Evolutionary conservation across 2,113 vertebrate species (phyloP), one percentile per base, ranked within the genome.

Genomic region (Zosterops hypoxanthus): DNA sequence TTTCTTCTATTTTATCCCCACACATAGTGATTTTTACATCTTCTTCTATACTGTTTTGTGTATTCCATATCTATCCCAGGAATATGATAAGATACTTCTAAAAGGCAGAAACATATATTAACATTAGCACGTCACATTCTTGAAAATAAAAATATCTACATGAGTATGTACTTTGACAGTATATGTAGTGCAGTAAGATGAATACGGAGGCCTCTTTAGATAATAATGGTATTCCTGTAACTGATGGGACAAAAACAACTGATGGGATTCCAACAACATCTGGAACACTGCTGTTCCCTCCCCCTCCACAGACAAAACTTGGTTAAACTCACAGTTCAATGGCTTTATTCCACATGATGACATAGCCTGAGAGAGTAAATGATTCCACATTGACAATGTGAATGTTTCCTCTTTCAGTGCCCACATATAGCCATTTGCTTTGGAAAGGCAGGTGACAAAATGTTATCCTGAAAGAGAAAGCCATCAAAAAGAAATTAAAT

Each of bases 261-360:
- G 55, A 57, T 25, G n/a, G 56, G 13, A 57, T 57, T 57, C 39
- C 57, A 84, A 14, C 22, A 82, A 44, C 5, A 71, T 16, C 24
- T 77, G 9, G 34, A 34, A 71, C 39, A 42, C 4, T 36, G 31
- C 22, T 65, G 36, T 33, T 82, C 24, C 24, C 16, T 23, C 26
- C 31, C 34, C 34, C 22, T 69, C 34, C 76, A 47, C 3, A 69
- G 14, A 31, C 42, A 96, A 25, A 47, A 86, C 22, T 26, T 77
- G 80, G 79, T 86, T 55, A 72, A 69, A 99, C 99, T 99, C 97
- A 99, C 99, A 99, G 98, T 99, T 99, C 99, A 96, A 99, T 99
- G 99, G 99, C 99, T 99, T 99, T 99, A 98, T 99, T 99, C 99
- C 99, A 99, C 99, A 99, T 99, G 98, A 99, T 99, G 98, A 99